phyloP scores from a whole-genome alignment of 2,113 vertebrate genomes.

The Lepus timidus region DNA sequence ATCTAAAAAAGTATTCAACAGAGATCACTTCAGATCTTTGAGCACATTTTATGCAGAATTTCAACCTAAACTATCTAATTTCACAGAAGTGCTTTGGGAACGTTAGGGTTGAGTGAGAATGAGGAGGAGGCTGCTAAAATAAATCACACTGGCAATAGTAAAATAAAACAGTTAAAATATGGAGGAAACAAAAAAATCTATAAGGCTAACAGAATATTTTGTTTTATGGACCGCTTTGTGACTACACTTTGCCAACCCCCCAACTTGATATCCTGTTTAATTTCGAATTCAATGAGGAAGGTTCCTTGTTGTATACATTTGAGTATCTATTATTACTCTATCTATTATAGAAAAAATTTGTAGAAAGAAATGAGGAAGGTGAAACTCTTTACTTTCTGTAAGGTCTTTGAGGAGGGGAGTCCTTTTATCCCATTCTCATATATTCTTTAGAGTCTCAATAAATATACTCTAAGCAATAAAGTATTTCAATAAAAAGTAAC shows the following conservation, averaged over 20 bases:
- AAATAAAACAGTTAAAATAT: constrained; percentile 27
- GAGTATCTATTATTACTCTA: not conserved
- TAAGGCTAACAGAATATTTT: not conserved
- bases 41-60: not conserved
- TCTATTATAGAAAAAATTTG: not conserved
- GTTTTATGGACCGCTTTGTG: not conserved
- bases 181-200: not conserved
- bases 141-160: not conserved
- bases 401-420: not conserved
- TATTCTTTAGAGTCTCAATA: not conserved
- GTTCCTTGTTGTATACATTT: not conserved
- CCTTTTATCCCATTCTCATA: not conserved
- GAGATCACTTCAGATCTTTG: not conserved
- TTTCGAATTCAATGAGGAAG: not conserved
- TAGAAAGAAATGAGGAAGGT: not conserved
- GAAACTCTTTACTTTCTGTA: not conserved
- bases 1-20: not conserved
- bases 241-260: not conserved
- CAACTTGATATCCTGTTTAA: not conserved
- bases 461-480: not conserved
- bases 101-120: not conserved
- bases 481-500: not conserved
- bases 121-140: not conserved
- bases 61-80: not conserved
- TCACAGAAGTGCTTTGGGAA: constrained; percentile 4